Percentiles rank a stretch among this genome's conserved stretches.
Evolutionary conservation across 1,140 invertebrate genomes (phyloP).

Genomic region (Drosophila yakuba): DNA sequence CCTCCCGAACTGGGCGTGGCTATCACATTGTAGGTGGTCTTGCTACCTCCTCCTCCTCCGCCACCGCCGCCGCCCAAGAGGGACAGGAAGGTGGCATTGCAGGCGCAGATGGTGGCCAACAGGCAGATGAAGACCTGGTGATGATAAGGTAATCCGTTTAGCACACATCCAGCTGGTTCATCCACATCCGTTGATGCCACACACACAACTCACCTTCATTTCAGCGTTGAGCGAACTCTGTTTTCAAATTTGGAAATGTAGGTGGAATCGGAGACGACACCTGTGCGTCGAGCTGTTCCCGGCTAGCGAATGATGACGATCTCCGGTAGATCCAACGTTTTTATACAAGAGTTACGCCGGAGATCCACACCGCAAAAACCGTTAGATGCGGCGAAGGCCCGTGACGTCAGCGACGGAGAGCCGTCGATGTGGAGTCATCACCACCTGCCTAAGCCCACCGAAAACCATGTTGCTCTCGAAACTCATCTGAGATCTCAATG

Average conservation of each 20-base stretch:
- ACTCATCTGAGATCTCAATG: slow-evolving; percentile 44
- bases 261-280: slow-evolving; percentile 27
- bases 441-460: neutral
- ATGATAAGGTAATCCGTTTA: slow-evolving; percentile 34
- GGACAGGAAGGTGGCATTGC: slow-evolving; percentile 74
- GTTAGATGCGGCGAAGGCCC: slow-evolving; percentile 44
- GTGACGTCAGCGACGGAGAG: slow-evolving; percentile 48
- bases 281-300: slow-evolving; percentile 57
- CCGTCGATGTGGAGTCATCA: slow-evolving; percentile 3
- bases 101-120: slow-evolving; percentile 62
- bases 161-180: slow-evolving; percentile 12
- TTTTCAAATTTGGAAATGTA: neutral
- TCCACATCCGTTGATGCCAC: slow-evolving; percentile 23
- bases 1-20: slow-evolving; percentile 55
- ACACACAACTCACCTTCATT: slow-evolving; percentile 71
- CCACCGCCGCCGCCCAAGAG: slow-evolving; percentile 68
- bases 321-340: slow-evolving; percentile 49
- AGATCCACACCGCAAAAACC: slow-evolving; percentile 29
- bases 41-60: slow-evolving; percentile 44
- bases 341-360: slow-evolving; percentile 64
- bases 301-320: slow-evolving; percentile 70
- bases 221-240: slow-evolving; percentile 13
- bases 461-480: slow-evolving; percentile 41
- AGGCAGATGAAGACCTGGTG: slow-evolving; percentile 74
- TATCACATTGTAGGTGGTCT: slow-evolving; percentile 68